These are phyloP conservation scores for Clarias platycephalus DNA, from an alignment of 2,797 vertebrate species.

Conservation along the genomic window DNA sequence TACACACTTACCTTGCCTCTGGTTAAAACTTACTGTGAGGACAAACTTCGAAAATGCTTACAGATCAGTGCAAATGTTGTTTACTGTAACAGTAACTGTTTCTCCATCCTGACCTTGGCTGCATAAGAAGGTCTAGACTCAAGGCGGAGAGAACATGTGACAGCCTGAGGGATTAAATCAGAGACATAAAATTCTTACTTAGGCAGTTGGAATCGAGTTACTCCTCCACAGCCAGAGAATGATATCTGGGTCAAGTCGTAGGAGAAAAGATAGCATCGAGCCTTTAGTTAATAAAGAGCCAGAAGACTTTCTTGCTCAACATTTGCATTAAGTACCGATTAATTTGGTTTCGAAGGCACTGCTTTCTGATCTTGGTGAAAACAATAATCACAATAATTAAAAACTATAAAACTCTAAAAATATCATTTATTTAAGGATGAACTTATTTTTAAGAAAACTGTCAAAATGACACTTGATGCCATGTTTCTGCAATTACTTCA, in stretches of 20 bases:
- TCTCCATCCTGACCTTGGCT: not conserved
- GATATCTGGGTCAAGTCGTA: conserved; percentile 65
- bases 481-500: not conserved
- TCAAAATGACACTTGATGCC: not conserved
- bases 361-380: not conserved
- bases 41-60: not conserved
- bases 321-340: not conserved
- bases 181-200: conserved; percentile 61
- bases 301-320: not conserved
- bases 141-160: conserved; percentile 55
- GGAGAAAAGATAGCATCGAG: conserved; percentile 28
- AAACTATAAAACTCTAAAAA: not conserved
- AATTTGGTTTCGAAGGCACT: not conserved
- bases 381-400: not conserved
- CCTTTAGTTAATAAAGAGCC: not conserved
- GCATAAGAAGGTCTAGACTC: not conserved
- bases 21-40: not conserved
- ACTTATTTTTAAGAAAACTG: not conserved
- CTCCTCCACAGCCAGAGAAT: conserved; percentile 64
- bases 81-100: conserved; percentile 6
- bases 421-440: not conserved
- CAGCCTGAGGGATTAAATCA: conserved; percentile 54
- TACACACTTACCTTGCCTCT: not conserved
- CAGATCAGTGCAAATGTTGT: not conserved
- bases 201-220: conserved; percentile 65